phyloP scores from a whole-genome alignment of 1,140 invertebrate species.

The Elysia chlorotica region DNA sequence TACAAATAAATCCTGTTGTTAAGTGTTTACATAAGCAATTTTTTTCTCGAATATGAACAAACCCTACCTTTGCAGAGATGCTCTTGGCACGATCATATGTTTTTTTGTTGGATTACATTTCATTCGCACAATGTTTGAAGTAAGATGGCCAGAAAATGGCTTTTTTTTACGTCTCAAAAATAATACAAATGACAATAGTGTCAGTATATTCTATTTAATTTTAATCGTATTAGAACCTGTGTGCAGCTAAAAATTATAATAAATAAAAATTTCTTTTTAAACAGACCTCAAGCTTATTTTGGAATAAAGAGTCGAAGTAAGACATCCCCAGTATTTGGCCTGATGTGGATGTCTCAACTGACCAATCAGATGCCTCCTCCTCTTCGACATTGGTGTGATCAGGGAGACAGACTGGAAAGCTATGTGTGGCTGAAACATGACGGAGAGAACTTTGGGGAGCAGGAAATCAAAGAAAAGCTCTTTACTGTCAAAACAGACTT shows the following conservation, averaged over 20 bases:
- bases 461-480: conserved; percentile 83
- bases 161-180: background rate
- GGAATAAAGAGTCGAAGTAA: conserved; percentile 87
- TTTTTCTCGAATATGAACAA: too few relatives aligned
- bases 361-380: conserved; percentile 47
- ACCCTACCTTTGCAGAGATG: too few relatives aligned
- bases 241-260: background rate
- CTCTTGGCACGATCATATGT: background rate
- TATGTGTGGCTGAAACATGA: conserved; percentile 93
- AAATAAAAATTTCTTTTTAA: background rate
- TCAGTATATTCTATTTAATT: background rate
- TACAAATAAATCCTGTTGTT: background rate
- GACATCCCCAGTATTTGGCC: conserved; percentile 80
- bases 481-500: conserved; percentile 84
- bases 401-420: conserved; percentile 79
- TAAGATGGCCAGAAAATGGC: too few relatives aligned
- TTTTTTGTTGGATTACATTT: background rate
- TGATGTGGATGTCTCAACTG: conserved; percentile 92
- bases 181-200: background rate
- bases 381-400: conserved; percentile 89
- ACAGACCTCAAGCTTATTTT: conserved; percentile 77
- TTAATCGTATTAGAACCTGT: background rate
- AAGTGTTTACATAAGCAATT: background rate
- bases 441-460: conserved; percentile 87
- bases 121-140: too few relatives aligned